These are phyloP conservation scores for Siderastrea radians DNA, from an alignment of 92 coral and sea anemone species.

Conservation along the genomic window DNA sequence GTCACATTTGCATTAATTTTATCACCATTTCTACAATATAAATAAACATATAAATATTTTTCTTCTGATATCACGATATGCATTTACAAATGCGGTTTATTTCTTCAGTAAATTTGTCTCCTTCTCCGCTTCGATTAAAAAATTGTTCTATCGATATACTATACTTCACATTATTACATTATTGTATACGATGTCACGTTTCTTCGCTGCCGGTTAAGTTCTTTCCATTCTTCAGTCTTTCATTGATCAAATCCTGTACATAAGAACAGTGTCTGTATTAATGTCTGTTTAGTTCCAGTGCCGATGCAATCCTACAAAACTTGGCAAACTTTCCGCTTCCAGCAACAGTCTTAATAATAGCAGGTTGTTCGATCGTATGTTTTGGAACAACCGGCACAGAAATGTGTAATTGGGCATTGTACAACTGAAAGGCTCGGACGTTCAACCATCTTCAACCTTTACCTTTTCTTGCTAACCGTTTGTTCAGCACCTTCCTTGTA, in stretches of 20 bases:
- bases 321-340: too few species aligned
- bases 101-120: not conserved
- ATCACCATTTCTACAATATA: not conserved
- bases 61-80: not conserved
- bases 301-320: too few species aligned
- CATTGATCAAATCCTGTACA: not conserved
- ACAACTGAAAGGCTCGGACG: not conserved
- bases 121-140: too few species aligned
- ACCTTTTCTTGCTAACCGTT: constrained; percentile 21
- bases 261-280: not conserved
- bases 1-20: not conserved
- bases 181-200: too few species aligned
- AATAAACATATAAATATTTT: not conserved
- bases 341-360: too few species aligned
- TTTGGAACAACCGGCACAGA: not conserved
- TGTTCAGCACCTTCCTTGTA: constrained; percentile 1
- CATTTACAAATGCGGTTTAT: not conserved
- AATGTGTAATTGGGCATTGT: not conserved
- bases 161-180: too few species aligned
- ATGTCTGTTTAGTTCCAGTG: not conserved
- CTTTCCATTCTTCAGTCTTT: too few species aligned
- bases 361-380: too few species aligned
- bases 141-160: too few species aligned
- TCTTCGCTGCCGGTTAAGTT: too few species aligned
- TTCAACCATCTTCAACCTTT: not conserved